phyloP scores from a whole-genome alignment of 1,140 invertebrate genomes.

The Solen grandis region DNA sequence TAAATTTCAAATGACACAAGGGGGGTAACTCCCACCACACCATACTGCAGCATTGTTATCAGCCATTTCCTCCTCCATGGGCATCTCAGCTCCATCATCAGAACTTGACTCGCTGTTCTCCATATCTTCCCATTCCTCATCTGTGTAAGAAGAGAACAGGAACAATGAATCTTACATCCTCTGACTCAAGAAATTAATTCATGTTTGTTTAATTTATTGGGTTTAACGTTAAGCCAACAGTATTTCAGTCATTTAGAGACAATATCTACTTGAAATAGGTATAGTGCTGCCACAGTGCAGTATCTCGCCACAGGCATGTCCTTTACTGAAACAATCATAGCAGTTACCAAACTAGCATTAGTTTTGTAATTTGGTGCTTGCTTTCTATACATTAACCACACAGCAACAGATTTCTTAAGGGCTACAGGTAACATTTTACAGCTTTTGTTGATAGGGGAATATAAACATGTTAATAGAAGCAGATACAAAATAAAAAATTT shows the following conservation, averaged over 20 bases:
- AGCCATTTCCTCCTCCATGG: constrained; percentile 65
- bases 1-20: too few species aligned
- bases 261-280: background rate
- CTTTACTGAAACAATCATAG: background rate
- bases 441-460: too few species aligned
- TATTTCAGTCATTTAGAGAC: background rate
- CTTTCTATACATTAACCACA: too few species aligned
- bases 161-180: background rate
- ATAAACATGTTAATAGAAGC: too few species aligned
- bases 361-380: too few species aligned
- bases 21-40: too few species aligned
- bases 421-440: too few species aligned
- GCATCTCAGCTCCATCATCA: constrained; percentile 64
- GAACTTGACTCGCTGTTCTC: constrained; percentile 74
- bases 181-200: too few species aligned
- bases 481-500: too few species aligned
- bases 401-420: too few species aligned
- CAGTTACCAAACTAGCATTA: too few species aligned
- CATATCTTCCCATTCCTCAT: constrained; percentile 82
- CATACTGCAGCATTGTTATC: constrained; percentile 30
- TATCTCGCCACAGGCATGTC: background rate
- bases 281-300: background rate
- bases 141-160: constrained; percentile 26
- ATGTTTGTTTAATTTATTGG: too few species aligned
- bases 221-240: background rate